phyloP scores from a whole-genome alignment of 2,888 invertebrate genomes.

The Agrochola lota region DNA sequence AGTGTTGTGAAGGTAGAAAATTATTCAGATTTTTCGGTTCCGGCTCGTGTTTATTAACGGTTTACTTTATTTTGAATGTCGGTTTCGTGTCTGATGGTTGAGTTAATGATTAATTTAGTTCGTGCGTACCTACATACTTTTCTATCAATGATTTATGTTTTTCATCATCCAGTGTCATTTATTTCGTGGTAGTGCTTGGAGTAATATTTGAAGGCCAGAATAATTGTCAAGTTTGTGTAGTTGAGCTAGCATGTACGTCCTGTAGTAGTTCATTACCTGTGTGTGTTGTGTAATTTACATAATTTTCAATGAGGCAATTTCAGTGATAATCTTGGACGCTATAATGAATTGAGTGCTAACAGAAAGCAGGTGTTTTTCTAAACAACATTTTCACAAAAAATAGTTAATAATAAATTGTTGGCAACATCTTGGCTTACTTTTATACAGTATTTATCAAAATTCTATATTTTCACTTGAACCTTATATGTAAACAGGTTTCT shows the following conservation, averaged over 20 bases:
- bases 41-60: background rate
- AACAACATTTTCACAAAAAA: background rate
- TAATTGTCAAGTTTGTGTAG: background rate
- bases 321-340: background rate
- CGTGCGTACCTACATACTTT: too few relatives aligned
- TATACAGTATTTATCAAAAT: background rate
- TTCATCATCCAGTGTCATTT: background rate
- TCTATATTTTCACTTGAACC: background rate
- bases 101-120: background rate
- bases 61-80: background rate
- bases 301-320: background rate
- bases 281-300: background rate
- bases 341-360: background rate
- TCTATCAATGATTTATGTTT: background rate
- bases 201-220: background rate
- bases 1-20: slow-evolving; percentile 6
- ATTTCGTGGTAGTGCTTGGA: background rate
- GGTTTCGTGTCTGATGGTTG: background rate
- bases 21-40: background rate
- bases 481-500: background rate
- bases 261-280: background rate
- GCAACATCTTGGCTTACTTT: background rate
- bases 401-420: background rate
- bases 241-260: background rate
- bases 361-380: background rate